Percentiles rank a stretch among this genome's conserved stretches.
These are phyloP conservation scores for Anoplius nigerrimus DNA, from an alignment of 2,888 invertebrate species.

Conservation along the genomic window DNA sequence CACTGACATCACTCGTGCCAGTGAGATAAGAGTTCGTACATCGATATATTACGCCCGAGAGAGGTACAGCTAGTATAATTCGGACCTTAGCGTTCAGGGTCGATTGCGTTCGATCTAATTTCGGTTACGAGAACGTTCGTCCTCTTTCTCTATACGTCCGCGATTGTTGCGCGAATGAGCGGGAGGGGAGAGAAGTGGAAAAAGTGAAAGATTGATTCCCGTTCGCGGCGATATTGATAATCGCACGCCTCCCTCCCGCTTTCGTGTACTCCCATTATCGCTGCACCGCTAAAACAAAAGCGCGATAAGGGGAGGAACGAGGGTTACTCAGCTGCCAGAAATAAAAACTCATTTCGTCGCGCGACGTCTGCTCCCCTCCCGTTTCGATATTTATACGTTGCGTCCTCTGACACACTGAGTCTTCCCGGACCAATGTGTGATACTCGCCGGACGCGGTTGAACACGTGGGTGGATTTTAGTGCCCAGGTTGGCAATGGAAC, in stretches of 20 bases:
- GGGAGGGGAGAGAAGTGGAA: background rate
- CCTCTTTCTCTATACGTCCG: background rate
- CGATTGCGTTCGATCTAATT: background rate
- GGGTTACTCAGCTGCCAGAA: conserved; percentile 4
- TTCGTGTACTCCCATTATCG: background rate
- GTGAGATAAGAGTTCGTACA: too few species aligned
- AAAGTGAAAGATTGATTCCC: background rate
- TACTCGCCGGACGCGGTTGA: too few species aligned
- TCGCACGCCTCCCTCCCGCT: background rate
- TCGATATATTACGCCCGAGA: too few species aligned
- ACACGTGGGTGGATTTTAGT: too few species aligned
- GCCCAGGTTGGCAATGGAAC: too few species aligned
- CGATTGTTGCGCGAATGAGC: too few species aligned
- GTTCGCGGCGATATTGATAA: background rate
- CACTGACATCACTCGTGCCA: too few species aligned
- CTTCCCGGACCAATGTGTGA: too few species aligned
- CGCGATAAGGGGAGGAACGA: background rate
- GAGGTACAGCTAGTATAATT: too few species aligned
- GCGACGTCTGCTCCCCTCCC: background rate
- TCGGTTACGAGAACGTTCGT: background rate
- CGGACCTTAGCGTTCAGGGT: too few species aligned
- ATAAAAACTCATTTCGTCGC: background rate
- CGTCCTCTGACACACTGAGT: too few species aligned
- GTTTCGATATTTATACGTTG: background rate
- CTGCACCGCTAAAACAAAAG: background rate